Evolutionary conservation across 2,113 vertebrate species (phyloP), one percentile per base, ranked within the genome.

Genomic region (Columba livia): DNA sequence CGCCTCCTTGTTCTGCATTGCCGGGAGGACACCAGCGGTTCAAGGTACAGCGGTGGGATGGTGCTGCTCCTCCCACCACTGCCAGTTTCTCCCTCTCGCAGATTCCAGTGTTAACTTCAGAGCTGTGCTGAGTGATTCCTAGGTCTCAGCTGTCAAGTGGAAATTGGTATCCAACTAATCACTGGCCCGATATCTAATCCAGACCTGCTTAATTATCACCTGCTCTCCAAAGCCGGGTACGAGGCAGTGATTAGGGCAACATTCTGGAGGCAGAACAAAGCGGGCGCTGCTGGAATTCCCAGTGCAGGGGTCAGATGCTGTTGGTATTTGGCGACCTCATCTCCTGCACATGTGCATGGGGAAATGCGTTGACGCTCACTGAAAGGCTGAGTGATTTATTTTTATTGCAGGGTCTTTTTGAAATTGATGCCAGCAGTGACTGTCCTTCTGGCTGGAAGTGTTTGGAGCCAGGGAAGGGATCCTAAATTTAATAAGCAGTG

Each of bases 301-400:
- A 96, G 90, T 8, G 92, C 50, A 84, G 90, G 66, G 85, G 95
- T 96, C 97, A 94, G 96, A 95, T 83, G 80, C 95, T 4, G 0
- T 57, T 96, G 82, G 79, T 94, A 93, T 95, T 96, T 97, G 97
- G 91, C 84, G 12, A 95, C 94, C 94, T 95, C 91, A 74, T 93
- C 89, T 81, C 47, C 38, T 69, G 53, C 93, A 91, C 77, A 75
- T 92, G 89, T 91, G 90, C 67, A 16, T 17, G 53, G 86, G 80
- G 90, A 94, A 90, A 54, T 0, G 29, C 5, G 23, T 66, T 96
- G 95, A 97, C 2, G 53, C 69, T 85, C 91, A 88, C 93, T 90
- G 95, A 96, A 93, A 79, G 90, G 82, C 70, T 4, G 5, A 85
- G 79, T 94, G 95, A 97, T 96, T 96, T 97, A 96, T 96, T 97